Evolutionary conservation across 2,888 invertebrate genomes (phyloP), one percentile per base, ranked within the genome.

Genomic region (Dryadula phaetusa): DNA sequence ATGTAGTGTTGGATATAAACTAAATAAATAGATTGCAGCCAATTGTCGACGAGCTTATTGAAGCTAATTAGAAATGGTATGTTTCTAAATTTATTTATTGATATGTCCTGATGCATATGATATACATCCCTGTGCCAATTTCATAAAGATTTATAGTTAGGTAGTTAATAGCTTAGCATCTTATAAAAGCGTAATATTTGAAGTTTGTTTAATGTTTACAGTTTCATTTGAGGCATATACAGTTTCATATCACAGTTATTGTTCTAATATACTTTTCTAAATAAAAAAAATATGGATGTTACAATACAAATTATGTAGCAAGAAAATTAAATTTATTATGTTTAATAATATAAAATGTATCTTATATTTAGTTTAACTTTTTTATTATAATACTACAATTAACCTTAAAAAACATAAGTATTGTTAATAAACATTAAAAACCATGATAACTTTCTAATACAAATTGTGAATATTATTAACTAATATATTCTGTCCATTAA

Each of bases 11-110:
- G 22, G 16, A 16, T 22, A 40, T 56, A 56, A 28, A 20, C 37
- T 28, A 25, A 40, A 20, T 49, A 52, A 28, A 52, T 32, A 52
- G 44, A 16, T 53, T 54, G 22, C 25, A 53, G 44, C 32, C n/a
- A 53, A 56, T 64, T 34, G 40, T 62, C 28, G 64, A 56, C 20
- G 52, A 67, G 62, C 52, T 64, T 62, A 67, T 70, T 67, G 44
- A 53, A 65, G 61, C 56, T 65, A 67, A 70, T 58, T 66, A 56
- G 46, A 62, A 64, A 60, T 65, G 68, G 62, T 65, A 64, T 62
- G 20, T 54, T 44, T 40, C 28, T 61, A 60, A 60, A 62, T 42
- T 32, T 18, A 60, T 58, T 58, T 34, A 62, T 56, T 67, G 32
- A 49, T 63, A 12, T 42, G 42, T 42, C 47, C 40, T 56, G 40